Evolutionary conservation across 2,113 vertebrate species (phyloP).

Genomic region (Gymnorhina tibicen): DNA sequence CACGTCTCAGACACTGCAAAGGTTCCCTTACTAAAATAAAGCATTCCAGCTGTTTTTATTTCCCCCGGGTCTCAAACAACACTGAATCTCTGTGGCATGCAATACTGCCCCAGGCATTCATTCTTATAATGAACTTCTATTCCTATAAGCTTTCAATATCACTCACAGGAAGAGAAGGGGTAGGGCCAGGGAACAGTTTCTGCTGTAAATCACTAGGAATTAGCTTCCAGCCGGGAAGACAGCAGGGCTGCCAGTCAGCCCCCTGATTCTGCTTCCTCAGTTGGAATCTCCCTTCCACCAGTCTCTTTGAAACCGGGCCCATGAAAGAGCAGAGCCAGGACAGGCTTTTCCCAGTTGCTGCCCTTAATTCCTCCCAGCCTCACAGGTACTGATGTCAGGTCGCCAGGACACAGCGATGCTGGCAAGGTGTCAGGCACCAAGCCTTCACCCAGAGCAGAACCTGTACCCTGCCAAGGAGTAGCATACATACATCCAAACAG

Average conservation of each 20-base stretch:
- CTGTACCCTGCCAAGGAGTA: fast-evolving
- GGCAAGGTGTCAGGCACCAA: not conserved
- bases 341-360: not conserved
- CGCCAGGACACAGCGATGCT: not conserved
- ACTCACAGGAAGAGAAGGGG: fast-evolving
- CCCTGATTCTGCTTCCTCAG: not conserved
- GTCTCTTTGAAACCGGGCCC: fast-evolving
- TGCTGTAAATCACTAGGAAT: not conserved
- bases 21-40: not conserved
- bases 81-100: not conserved
- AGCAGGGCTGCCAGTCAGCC: not conserved
- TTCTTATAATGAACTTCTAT: not conserved
- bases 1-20: not conserved
- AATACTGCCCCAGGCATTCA: not conserved
- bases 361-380: not conserved
- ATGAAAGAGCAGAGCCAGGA: not conserved
- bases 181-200: not conserved
- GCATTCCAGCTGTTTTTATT: not conserved
- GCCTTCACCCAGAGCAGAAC: not conserved
- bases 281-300: not conserved
- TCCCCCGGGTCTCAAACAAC: not conserved
- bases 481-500: fast-evolving
- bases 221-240: not conserved
- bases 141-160: not conserved
- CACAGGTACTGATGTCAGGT: not conserved